Evolutionary conservation across 2,113 vertebrate genomes (phyloP), one percentile per base, ranked within the genome.

Genomic region (Cyprinodon variegatus): DNA sequence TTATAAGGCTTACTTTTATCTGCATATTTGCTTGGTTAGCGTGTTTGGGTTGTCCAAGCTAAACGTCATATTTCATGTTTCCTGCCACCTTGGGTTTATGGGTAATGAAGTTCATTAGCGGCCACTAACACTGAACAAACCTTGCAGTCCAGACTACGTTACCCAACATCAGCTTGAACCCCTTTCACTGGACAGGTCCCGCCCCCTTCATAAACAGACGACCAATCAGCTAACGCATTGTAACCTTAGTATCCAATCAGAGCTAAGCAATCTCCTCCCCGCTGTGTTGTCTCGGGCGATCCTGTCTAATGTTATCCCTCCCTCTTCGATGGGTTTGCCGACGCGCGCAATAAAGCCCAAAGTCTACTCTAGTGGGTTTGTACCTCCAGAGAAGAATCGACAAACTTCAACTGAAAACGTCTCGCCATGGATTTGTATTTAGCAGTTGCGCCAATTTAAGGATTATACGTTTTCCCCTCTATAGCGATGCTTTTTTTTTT

Each of bases 281-380:
- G 48, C 72, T 74, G 50, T 15, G 62, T 65, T 50, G 62, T 59
- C 17, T 9, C n/a, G n/a, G 10, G n/a, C 22, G 72, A 74, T 74
- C 50, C n/a, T 57, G 6, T 57, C 62, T 50, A 74, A 74, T 59
- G 45, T 43, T 57, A 5, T 48, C 22, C 17, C 13, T 13, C 17
- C 86, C 22, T 43, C 43, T 43, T 11, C 86, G 83, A 93, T 90
- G 87, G 91, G 85, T 72, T 29, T 92, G 88, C 89, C 88, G 77
- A 92, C 93, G 94, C 93, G 93, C 92, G 85, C 84, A 93, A 90
- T 87, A 88, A 90, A 91, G 85, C 91, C 90, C 82, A 76, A 92
- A 93, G 90, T 93, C 89, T 29, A 29, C 29, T 29, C 29, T 84
- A 62, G 83, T 86, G 80, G 85, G 83, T 85, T 88, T 84, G 73